phyloP scores from a whole-genome alignment of 2,888 invertebrate species.

The Bruchidius siliquastri region DNA sequence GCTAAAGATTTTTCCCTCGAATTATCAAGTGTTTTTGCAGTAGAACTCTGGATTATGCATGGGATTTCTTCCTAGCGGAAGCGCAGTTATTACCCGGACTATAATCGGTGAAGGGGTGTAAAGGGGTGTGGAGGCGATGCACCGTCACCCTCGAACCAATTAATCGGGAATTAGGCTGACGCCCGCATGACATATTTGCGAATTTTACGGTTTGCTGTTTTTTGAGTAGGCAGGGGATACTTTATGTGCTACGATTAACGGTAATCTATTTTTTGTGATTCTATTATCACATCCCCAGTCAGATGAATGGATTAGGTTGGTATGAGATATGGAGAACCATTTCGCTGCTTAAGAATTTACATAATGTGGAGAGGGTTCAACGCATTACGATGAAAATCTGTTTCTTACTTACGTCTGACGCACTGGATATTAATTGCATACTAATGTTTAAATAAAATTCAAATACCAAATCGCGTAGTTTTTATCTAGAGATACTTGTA shows the following conservation, averaged over 20 bases:
- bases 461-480: too few species aligned
- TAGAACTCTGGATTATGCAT: too few species aligned
- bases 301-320: neutral
- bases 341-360: neutral
- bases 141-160: neutral
- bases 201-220: neutral
- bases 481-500: too few species aligned
- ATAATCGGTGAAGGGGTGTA: neutral
- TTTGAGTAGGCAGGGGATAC: neutral
- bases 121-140: neutral
- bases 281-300: neutral
- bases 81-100: neutral
- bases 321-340: neutral
- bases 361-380: neutral
- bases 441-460: too few species aligned
- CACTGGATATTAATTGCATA: too few species aligned
- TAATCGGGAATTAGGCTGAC: neutral
- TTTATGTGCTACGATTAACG: neutral
- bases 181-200: neutral
- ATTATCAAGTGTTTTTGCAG: too few species aligned
- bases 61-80: too few species aligned
- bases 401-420: too few species aligned
- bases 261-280: neutral
- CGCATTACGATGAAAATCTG: too few species aligned
- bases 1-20: too few species aligned